phyloP scores from a whole-genome alignment of 1,140 invertebrate species.

The Diachasma alloeum region DNA sequence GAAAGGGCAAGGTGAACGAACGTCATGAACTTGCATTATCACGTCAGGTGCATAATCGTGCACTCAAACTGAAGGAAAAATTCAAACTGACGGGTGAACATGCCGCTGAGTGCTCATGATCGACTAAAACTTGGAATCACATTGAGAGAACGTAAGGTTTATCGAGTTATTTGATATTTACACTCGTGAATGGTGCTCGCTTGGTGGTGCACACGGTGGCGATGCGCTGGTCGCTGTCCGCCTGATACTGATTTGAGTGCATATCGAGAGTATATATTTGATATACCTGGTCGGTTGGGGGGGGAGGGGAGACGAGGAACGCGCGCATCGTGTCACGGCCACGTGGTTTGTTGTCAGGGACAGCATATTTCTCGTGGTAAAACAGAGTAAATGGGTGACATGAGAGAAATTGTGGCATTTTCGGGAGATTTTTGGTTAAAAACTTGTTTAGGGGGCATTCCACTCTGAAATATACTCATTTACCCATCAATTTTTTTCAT shows the following conservation, averaged over 20 bases:
- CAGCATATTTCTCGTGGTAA: neutral
- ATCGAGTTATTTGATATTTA: neutral
- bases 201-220: neutral
- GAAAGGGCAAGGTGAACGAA: neutral
- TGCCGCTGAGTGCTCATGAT: neutral
- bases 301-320: neutral
- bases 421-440: no score
- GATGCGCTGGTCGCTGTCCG: neutral
- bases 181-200: neutral
- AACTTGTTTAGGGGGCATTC: no score
- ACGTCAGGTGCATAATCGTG: neutral
- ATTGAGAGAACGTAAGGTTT: neutral
- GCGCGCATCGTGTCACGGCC: conserved; percentile 45
- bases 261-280: neutral
- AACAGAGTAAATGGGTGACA: no score
- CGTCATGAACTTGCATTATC: neutral
- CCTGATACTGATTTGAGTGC: neutral
- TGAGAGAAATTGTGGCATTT: no score
- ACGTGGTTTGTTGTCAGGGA: conserved; percentile 37
- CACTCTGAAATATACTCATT: no score
- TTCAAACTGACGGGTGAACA: neutral
- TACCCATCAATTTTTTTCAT: no score
- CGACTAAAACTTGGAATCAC: neutral
- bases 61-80: neutral
- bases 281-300: no score